Conservation (phyloP, 2,888 invertebrate genomes). For the Tachina fera region DNA sequence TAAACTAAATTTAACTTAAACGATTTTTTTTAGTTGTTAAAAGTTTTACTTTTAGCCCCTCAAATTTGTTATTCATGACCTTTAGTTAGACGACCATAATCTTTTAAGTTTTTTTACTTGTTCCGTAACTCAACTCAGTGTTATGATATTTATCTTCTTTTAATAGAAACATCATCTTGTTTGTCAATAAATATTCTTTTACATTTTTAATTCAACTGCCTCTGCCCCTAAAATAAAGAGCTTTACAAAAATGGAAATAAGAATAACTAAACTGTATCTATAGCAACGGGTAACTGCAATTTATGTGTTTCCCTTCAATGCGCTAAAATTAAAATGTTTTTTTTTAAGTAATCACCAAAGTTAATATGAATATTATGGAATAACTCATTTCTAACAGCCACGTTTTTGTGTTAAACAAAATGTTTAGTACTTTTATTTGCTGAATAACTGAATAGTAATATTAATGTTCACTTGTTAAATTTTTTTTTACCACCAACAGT, state of each 20-base stretch:
- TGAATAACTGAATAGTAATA: background rate
- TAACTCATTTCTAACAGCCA: background rate
- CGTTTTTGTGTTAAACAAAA: background rate
- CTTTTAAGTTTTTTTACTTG: too few species aligned
- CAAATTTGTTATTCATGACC: background rate
- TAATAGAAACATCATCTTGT: too few species aligned
- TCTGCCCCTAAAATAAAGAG: background rate
- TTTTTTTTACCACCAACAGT: background rate
- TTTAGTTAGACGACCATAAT: background rate
- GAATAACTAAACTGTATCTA: too few species aligned
- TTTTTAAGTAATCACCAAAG: background rate
- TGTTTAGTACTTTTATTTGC: background rate
- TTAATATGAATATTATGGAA: background rate
- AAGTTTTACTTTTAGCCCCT: background rate
- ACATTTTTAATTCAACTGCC: background rate
- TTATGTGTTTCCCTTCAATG: background rate
- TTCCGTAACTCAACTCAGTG: too few species aligned
- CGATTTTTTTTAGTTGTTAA: background rate
- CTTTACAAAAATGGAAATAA: background rate
- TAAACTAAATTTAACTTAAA: constrained; percentile 53
- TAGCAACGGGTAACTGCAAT: too few species aligned
- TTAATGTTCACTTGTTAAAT: background rate
- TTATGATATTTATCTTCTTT: too few species aligned
- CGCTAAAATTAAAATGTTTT: background rate
- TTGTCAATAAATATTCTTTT: too few species aligned